Conservation (phyloP, 2,113 vertebrate genomes). For the Mus musculus region GRCm39 chr14:48109501-48110000, state of each 20-base stretch:
- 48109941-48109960: neutral
- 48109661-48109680: neutral
- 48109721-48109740: neutral
- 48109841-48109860: neutral
- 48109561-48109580: slow-evolving; percentile 1
- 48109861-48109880: neutral
- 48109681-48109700: neutral
- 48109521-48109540: slow-evolving; percentile 39
- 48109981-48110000: neutral
- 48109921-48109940: too few relatives aligned
- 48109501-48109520: slow-evolving; percentile 33
- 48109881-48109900: neutral
- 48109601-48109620: neutral
- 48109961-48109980: neutral
- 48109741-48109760: neutral
- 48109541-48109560: neutral
- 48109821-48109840: neutral
- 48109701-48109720: neutral
- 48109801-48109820: slow-evolving; percentile 20
- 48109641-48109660: neutral
- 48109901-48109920: neutral
- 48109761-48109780: neutral
- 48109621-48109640: neutral
- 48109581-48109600: neutral
- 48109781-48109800: neutral